Conservation (phyloP, 2,113 vertebrate genomes). For the Sylvia atricapilla region DNA sequence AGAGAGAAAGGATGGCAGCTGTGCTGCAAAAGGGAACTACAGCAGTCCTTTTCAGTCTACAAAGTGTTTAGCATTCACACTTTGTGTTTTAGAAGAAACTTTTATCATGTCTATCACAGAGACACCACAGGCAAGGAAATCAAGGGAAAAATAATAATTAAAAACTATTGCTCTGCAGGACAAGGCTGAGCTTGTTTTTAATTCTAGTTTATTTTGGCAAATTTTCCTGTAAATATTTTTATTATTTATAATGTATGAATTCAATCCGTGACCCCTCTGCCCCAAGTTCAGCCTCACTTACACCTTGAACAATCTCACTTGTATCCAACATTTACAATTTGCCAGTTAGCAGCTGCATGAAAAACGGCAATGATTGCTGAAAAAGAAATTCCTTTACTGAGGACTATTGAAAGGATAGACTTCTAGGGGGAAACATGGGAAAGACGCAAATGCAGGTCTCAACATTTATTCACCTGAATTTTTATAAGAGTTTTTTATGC, state of each 20-base stretch:
- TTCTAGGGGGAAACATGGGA: not conserved
- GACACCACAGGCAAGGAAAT: constrained; percentile 6
- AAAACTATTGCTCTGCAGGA: not conserved
- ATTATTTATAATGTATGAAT: not conserved
- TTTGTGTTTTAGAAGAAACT: constrained; percentile 31
- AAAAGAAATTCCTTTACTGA: not conserved
- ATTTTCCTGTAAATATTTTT: not conserved
- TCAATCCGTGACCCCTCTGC: not conserved
- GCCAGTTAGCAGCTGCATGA: not conserved
- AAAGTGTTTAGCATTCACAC: constrained; percentile 7
- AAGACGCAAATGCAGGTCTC: constrained; percentile 2
- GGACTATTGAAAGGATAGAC: not conserved
- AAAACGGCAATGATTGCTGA: not conserved
- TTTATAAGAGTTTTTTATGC: not conserved
- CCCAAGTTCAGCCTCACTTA: not conserved
- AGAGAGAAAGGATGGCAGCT: constrained; percentile 24
- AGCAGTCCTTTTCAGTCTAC: not conserved
- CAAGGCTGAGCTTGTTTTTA: not conserved
- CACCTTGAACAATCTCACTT: not conserved
- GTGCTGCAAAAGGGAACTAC: not conserved
- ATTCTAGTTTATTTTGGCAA: not conserved
- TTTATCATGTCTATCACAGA: not conserved
- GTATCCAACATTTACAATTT: not conserved
- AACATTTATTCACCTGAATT: not conserved
- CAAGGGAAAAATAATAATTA: not conserved